A percentile compares a stretch with the other conserved stretches of the same genome.
These are phyloP conservation scores for Cheilinus undulatus DNA, from an alignment of 2,113 vertebrate species.

Conservation along the genomic window DNA sequence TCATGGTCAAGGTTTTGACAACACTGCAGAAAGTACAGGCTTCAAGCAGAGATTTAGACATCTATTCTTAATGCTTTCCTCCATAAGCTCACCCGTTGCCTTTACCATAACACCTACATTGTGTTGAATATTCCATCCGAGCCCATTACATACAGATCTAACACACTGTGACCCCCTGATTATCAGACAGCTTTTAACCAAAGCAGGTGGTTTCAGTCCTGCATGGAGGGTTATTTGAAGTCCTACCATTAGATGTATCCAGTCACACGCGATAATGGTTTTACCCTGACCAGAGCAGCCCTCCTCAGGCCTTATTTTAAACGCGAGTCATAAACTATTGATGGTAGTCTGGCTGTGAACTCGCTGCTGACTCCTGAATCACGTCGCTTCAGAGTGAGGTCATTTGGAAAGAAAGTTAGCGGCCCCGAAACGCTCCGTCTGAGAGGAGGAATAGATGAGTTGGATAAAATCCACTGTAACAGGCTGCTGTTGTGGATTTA, in stretches of 20 bases:
- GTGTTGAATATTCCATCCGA: constrained; percentile 25
- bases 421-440: constrained; percentile 33
- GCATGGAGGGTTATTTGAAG: background rate
- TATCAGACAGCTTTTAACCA: background rate
- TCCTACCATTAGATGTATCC: constrained; percentile 6
- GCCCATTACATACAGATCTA: background rate
- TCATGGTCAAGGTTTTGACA: background rate
- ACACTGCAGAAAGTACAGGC: background rate
- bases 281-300: constrained; percentile 25
- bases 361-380: constrained; percentile 46
- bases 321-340: constrained; percentile 50
- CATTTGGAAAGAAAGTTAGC: constrained; percentile 54
- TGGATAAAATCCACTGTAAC: constrained; percentile 19
- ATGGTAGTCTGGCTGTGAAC: constrained; percentile 56
- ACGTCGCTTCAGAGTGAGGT: constrained; percentile 52
- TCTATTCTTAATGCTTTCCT: background rate
- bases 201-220: constrained; percentile 3
- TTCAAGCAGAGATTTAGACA: background rate
- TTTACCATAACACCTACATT: background rate
- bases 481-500: constrained; percentile 40
- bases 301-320: constrained; percentile 20
- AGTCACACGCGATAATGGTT: constrained; percentile 29
- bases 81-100: background rate
- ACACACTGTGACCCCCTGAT: background rate
- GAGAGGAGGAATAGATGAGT: background rate